These are phyloP conservation scores for Megaustenia siamemsis DNA, from an alignment of 2,888 invertebrate genomes.

Conservation along the genomic window DNA sequence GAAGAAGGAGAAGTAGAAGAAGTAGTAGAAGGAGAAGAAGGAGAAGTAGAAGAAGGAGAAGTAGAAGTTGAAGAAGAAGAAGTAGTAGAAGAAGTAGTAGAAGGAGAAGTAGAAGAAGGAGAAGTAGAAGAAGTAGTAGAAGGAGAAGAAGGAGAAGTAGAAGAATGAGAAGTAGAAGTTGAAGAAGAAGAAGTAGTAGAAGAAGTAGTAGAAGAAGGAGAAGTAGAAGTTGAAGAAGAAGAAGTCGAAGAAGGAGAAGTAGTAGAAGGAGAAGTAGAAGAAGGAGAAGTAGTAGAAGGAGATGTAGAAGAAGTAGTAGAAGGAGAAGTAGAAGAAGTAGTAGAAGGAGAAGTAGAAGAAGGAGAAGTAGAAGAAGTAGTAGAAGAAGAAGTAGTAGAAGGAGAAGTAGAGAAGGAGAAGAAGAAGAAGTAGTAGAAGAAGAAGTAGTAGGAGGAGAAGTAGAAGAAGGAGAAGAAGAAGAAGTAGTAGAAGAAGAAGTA, in stretches of 20 bases:
- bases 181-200: no score
- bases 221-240: not conserved
- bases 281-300: slow-evolving; percentile 2
- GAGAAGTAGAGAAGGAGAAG: slow-evolving; percentile 1
- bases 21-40: no score
- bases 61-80: not conserved
- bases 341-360: not conserved
- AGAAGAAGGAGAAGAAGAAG: not conserved
- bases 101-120: slow-evolving; percentile 25
- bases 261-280: not conserved
- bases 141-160: no score
- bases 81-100: slow-evolving; percentile 3
- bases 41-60: no score
- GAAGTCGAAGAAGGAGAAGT: not conserved
- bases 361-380: slow-evolving; percentile 13
- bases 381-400: slow-evolving; percentile 10
- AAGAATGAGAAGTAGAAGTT: no score
- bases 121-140: no score
- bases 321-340: not conserved
- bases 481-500: not conserved
- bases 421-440: slow-evolving; percentile 1
- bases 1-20: not conserved
- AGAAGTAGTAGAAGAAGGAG: not conserved
- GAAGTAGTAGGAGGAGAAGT: not conserved
- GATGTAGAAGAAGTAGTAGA: not conserved